Base-by-base conservation (phyloP, 2,113 vertebrate genomes). In the Monopterus albus region DNA sequence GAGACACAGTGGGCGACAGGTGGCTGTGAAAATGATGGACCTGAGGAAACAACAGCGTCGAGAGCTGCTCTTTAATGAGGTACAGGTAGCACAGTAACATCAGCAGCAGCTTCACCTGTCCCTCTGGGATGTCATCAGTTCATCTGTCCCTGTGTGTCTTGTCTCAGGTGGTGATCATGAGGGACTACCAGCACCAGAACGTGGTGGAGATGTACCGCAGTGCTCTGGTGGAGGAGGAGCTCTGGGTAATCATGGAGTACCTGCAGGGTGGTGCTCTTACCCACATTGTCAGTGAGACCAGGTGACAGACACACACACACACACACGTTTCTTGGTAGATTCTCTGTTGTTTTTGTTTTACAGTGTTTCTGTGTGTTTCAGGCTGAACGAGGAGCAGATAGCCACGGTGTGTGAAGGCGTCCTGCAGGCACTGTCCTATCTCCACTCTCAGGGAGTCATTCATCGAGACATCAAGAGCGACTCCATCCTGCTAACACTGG, bases 241-340 rank as follows among this genome's bases (percentile, higher is more conserved):
- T 98, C 36, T 98, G 96, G 96, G 96, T 98, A 29, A 92, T 98
- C 58, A 98, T 98, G 96, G 96, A 97, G 85, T 97, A 96, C 85
- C 93, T 98, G 84, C 95, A 97, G 85, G 96, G 96, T 0, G 96
- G 96, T 17, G 96, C 96, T 76, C 95, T 98, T 52, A 98, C 96
- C 0, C 94, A 97, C 88, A 96, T 98, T 0, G 91, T 98, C 52
- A 94, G 94, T 60, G 94, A 97, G 82, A 95, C 95, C 91, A 96
- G 96, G 96, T 97, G 60, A 84, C n/a, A n/a, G n/a, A 72, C 33
- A 35, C 33, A 13, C 39, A 26, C 8, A 49, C 5, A 23, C 0
- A 15, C 9, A 9, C 4, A 5, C 20, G 6, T 26, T 8, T 9
- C 3, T n/a, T 8, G 3, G 3, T 1, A 2, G 20, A 18, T 3